Evolutionary conservation across 2,113 vertebrate species (phyloP).

Genomic region (Sander vitreus): DNA sequence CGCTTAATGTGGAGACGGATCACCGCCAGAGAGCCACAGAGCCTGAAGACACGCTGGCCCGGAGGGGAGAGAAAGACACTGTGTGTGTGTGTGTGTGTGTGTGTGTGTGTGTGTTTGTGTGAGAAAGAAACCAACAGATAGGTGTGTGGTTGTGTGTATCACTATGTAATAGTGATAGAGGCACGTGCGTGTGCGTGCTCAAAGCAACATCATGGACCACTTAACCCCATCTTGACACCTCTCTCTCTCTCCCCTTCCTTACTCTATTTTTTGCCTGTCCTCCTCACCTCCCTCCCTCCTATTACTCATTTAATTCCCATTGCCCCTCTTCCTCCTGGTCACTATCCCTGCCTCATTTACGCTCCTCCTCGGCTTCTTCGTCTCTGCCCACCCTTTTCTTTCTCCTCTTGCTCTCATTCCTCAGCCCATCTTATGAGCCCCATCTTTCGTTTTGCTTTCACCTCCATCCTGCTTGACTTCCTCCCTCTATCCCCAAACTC

Average conservation of each 20-base stretch:
- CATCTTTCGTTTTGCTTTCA: background rate
- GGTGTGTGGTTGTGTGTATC: slow-evolving; percentile 49
- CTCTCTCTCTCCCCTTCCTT: slow-evolving; percentile 33
- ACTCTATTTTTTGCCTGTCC: slow-evolving; percentile 15
- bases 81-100: slow-evolving; percentile 11
- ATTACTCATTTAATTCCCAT: background rate
- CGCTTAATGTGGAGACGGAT: slow-evolving; percentile 93
- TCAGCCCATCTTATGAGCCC: background rate
- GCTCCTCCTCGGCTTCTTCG: background rate
- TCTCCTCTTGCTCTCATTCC: background rate
- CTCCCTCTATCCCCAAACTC: background rate
- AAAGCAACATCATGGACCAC: slow-evolving; percentile 67
- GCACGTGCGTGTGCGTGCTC: slow-evolving; percentile 31
- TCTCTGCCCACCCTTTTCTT: background rate
- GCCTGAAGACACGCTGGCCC: slow-evolving; percentile 72
- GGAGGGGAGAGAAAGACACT: slow-evolving; percentile 51
- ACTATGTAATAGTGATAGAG: slow-evolving; percentile 47
- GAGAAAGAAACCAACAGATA: slow-evolving; percentile 14
- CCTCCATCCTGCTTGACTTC: background rate
- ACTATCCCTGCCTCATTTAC: background rate
- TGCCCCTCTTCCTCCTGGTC: slow-evolving; percentile 18
- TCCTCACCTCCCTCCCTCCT: slow-evolving; percentile 1
- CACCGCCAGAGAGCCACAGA: slow-evolving; percentile 85
- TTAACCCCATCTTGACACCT: slow-evolving; percentile 78
- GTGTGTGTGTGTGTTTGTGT: slow-evolving; percentile 8